Evolutionary conservation across 2,888 invertebrate species (phyloP), one percentile per base, ranked within the genome.

Genomic region (Leucoma salicis): DNA sequence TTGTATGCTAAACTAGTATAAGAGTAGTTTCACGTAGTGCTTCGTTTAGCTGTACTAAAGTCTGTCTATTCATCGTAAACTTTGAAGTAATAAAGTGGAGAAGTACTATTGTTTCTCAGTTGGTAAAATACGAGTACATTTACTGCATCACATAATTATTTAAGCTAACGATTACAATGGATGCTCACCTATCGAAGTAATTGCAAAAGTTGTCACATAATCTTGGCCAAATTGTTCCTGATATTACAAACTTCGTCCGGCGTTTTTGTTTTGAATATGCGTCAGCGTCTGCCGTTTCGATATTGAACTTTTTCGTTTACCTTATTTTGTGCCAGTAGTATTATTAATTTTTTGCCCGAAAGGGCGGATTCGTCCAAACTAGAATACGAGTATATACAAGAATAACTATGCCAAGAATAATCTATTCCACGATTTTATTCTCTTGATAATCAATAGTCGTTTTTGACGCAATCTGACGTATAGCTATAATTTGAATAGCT

Each of bases 151-250:
- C 29, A 41, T 48, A 35, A 41, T 57, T 57, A 56, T 55, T 49
- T 47, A 53, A 57, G 42, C 51, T 57, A 47, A 59, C 46, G 51
- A 42, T 44, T 24, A 37, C 10, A 44, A 40, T 38, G 32, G 48
- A 46, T 34, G 49, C 48, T 57, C 57, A 73, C 63, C 65, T 69
- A 48, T 42, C 49, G 50, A 45, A 58, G 66, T 76, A 73, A 79
- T 79, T 75, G 73, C 64, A 68, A 70, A 80, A 81, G 69, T 80
- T 79, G 38, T 40, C 49, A 53, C 61, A 63, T 70, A 64, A 77
- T 76, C 57, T 76, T 67, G 39, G 41, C 53, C 52, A 72, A 68
- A 74, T 72, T 77, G 66, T 57, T 66, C 65, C 64, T 53, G 55
- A 55, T 58, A 66, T 67, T 67, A 66, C 64, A 68, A 70, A 67